Evolutionary conservation across 2,888 invertebrate genomes (phyloP).

Genomic region (Tenthredo notha): DNA sequence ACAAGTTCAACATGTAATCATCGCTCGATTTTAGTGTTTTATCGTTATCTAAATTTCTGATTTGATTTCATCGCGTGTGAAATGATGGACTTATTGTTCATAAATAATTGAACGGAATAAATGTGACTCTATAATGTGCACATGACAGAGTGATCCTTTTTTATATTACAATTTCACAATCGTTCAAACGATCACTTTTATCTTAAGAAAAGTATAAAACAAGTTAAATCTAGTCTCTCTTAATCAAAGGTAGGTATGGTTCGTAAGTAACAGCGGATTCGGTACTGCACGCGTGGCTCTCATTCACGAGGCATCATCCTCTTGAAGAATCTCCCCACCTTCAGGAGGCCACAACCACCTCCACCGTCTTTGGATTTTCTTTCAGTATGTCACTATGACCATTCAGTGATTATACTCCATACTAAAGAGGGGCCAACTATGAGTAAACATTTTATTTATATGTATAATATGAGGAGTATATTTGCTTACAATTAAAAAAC

Average conservation of each 20-base stretch:
- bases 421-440: not conserved
- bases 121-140: not conserved
- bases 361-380: constrained; percentile 20
- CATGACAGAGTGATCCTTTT: not conserved
- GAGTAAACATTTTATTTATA: not conserved
- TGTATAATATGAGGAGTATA: no score
- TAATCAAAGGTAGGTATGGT: constrained; percentile 34
- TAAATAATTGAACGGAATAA: not conserved
- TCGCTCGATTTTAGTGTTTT: not conserved
- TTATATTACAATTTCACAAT: not conserved
- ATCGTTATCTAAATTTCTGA: not conserved
- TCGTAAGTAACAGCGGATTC: constrained; percentile 64
- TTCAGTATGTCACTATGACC: not conserved
- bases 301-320: constrained; percentile 43
- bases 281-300: constrained; percentile 67
- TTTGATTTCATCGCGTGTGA: not conserved
- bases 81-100: not conserved
- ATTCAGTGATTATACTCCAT: not conserved
- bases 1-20: not conserved
- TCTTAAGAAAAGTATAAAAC: not conserved
- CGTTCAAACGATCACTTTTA: not conserved
- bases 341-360: constrained; percentile 5
- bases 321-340: constrained; percentile 41
- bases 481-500: no score
- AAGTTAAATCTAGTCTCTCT: not conserved